These are phyloP conservation scores for Latrodectus elegans DNA, from an alignment of 2,888 invertebrate species.

Conservation along the genomic window DNA sequence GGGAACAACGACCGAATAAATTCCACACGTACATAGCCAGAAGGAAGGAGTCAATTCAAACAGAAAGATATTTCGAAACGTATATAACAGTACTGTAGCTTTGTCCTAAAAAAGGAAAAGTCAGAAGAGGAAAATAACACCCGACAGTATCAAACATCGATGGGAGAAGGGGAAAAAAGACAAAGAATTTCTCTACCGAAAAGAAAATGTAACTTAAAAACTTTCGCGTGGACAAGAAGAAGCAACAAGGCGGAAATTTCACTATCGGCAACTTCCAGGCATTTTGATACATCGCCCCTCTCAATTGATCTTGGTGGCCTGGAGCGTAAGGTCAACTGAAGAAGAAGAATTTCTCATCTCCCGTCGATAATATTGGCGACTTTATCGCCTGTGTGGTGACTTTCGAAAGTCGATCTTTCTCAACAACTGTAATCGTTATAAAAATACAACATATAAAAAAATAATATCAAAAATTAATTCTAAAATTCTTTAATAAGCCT, in stretches of 20 bases:
- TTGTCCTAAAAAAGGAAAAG: background rate
- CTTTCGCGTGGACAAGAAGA: background rate
- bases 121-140: background rate
- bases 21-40: no score
- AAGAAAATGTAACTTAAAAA: conserved; percentile 6
- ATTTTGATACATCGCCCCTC: conserved; percentile 39
- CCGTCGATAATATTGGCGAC: background rate
- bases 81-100: no score
- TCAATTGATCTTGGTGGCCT: conserved; percentile 29
- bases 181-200: background rate
- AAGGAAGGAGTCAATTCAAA: no score
- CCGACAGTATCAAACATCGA: background rate
- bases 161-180: background rate
- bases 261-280: conserved; percentile 11
- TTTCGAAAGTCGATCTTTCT: no score
- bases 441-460: no score
- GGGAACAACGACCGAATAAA: no score
- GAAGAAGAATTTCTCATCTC: background rate
- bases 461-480: no score
- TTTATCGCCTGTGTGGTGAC: background rate
- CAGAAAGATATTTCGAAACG: no score
- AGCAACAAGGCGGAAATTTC: conserved; percentile 31
- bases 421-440: no score
- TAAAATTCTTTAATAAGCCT: no score
- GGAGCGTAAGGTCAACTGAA: conserved; percentile 33